Conservation (phyloP, 2,797 vertebrate species). For the Tenualosa ilisha region DNA sequence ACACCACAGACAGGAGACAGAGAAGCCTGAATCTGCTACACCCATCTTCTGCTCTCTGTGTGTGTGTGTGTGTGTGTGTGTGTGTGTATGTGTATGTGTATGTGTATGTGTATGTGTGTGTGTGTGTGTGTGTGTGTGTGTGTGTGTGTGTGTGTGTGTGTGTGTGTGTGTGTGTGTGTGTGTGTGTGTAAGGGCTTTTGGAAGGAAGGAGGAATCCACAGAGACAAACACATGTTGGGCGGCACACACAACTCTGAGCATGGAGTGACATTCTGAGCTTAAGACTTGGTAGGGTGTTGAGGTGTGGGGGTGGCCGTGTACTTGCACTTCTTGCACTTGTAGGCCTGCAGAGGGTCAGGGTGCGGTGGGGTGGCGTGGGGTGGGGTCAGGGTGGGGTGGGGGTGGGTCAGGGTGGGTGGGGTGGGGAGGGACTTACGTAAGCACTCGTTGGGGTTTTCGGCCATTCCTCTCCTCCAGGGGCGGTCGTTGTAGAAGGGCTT, state of each 20-base stretch:
- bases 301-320: not conserved
- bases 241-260: not conserved
- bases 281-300: not conserved
- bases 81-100: too few species aligned
- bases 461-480: constrained; percentile 89
- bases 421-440: constrained; percentile 75
- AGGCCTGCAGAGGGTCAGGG: not conserved
- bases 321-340: too few species aligned
- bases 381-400: too few species aligned
- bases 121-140: too few species aligned
- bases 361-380: not conserved
- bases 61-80: too few species aligned
- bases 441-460: constrained; percentile 87
- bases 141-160: too few species aligned
- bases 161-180: too few species aligned
- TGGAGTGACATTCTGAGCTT: not conserved
- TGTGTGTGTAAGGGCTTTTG: too few species aligned
- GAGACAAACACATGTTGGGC: not conserved
- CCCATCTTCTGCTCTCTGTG: not conserved
- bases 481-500: constrained; percentile 93
- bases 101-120: too few species aligned
- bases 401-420: not conserved
- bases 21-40: not conserved
- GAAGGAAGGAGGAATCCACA: not conserved
- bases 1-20: not conserved